Evolutionary conservation across 2,888 invertebrate species (phyloP), one percentile per base, ranked within the genome.

Genomic region (Brachypalpus laphriformis): DNA sequence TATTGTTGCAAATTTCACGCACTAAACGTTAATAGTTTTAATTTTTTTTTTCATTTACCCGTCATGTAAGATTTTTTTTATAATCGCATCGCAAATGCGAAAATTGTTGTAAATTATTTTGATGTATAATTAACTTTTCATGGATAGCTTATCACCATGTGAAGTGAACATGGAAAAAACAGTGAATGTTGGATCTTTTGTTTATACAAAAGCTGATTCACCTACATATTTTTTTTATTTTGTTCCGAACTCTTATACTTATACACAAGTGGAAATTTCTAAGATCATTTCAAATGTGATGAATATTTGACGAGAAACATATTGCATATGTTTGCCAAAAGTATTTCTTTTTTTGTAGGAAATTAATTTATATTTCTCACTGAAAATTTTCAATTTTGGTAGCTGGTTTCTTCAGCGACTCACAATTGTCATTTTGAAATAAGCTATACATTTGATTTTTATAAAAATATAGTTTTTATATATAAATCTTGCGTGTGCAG

Each of bases 1-100:
- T 59, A 11, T 51, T 45, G 42, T 74, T 80, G 54, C 75, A 47
- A 63, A 45, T 51, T 28, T 11, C 57, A 70, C 76, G 68, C 63
- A 76, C 40, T 63, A 25, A 11, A 51, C 11, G 28, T 47, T 40
- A 49, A 63, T 71, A 61, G 54, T 42, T 51, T 61, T 40, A 31
- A 11, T 18, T 22, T 57, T 57, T 14, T 16, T 22, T 14, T 34
- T 14, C 25, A 3, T 71, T 61, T 7, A 6, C 3, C 40, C 57
- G 18, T 9, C 14, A 22, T 65, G 25, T 54, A 59, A 28, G 11
- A 16, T 47, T 59, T n/a, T n/a, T 20, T 18, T 57, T 42, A 80
- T 74, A 47, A 20, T 18, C 20, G 11, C 34, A 54, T 45, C 6
- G 51, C 8, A 28, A 42, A 56, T 70, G 45, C 56, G 20, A 42